Conservation (phyloP, 2,797 vertebrate species). For the Saxicola maurus region DNA sequence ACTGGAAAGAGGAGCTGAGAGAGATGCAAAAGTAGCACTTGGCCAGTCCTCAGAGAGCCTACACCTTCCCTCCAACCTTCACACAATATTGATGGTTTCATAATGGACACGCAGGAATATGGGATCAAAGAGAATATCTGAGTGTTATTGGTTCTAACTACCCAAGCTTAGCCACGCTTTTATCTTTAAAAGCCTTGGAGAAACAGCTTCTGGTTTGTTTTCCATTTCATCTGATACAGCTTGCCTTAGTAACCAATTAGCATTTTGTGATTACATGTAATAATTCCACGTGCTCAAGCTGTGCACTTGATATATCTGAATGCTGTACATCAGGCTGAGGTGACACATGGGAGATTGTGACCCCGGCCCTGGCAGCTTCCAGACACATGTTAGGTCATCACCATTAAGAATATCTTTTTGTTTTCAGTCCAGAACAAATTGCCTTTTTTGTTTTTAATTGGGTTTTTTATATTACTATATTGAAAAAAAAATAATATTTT, state of each 20-base stretch:
- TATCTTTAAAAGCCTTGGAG: constrained; percentile 70
- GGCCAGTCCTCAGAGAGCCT: background rate
- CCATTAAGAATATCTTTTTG: background rate
- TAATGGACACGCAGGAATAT: constrained; percentile 34
- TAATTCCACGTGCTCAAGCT: background rate
- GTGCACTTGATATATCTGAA: background rate
- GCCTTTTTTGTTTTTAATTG: background rate
- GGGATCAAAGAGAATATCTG: constrained; percentile 55
- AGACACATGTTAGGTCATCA: background rate
- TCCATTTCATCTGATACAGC: constrained; percentile 33
- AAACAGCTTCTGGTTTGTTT: constrained; percentile 60
- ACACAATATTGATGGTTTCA: background rate
- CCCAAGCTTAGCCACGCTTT: constrained; percentile 63
- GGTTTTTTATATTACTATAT: accelerated
- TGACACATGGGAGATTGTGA: background rate
- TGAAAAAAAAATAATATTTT: background rate
- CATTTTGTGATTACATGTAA: background rate
- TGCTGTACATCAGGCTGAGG: background rate
- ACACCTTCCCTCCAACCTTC: constrained; percentile 28
- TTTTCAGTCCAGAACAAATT: background rate
- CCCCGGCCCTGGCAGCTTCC: background rate
- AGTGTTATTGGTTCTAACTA: constrained; percentile 54
- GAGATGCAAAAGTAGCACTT: background rate
- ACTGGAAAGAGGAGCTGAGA: background rate
- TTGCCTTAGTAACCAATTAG: constrained; percentile 39